Base-by-base conservation (phyloP, 2,797 vertebrate species). In the Percopsis omiscomaycus region DNA sequence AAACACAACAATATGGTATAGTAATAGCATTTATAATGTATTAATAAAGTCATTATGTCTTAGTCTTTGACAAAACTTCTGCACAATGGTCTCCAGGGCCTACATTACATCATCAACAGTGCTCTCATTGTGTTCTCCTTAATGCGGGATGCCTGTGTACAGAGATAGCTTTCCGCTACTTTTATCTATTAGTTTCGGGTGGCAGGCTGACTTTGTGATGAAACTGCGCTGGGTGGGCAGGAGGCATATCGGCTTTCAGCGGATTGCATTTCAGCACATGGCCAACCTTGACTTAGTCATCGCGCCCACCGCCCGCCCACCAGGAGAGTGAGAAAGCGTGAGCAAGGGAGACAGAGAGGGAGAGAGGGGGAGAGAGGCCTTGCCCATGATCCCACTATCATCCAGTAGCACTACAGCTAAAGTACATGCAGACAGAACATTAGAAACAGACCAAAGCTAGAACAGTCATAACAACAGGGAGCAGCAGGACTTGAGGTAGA, bases 271-370 rank as follows among this genome's bases (percentile, higher is more conserved):
- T 63, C 73, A 82, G 83, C 78, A 84, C 82, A 88, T 85, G 79
- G 84, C 83, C 86, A 90, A 90, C 86, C 83, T 85, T 86, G 78
- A 86, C 81, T 91, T 90, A 91, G 88, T 90, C 89, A 91, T 85
- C 69, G 60, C 86, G 79, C 87, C 90, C 86, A 91, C 88, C 78
- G 66, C 72, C 77, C 79, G 79, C 90, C 90, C 86, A 91, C 90
- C 80, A 61, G 81, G 72, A 82, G 70, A 71, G 88, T 83, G 86
- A 85, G 84, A 80, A 85, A 62, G 73, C 78, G 76, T 64, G 72
- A 51, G 16, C 12, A 13, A 28, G 47, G 48, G 45, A 49, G 13
- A 55, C 16, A 64, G 9, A 53, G 45, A 8, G 56, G 16, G 64
- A 42, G 55, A 6, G 55, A 59, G 57, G 59, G 48, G 49, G 46